A percentile compares a stretch with the other conserved stretches of the same genome.
Evolutionary conservation across 2,888 invertebrate genomes (phyloP).

Genomic region (Ecliptopera silaceata): DNA sequence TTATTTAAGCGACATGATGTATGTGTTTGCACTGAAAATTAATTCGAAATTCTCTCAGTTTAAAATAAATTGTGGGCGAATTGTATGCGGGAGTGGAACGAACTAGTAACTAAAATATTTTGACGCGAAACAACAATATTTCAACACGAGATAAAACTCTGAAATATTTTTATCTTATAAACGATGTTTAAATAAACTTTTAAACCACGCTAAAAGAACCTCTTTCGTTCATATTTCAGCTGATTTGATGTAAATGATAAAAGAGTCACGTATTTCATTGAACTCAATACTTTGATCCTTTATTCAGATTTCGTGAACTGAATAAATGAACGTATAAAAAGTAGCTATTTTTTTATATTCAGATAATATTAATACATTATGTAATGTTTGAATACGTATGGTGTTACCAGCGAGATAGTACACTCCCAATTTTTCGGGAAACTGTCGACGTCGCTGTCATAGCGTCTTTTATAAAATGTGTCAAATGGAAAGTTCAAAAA

Average conservation of each 20-base stretch:
- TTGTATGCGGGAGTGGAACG: constrained; percentile 14
- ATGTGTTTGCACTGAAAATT: constrained; percentile 19
- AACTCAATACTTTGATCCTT: background rate
- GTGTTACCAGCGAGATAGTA: too few relatives aligned
- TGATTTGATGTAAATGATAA: constrained; percentile 2
- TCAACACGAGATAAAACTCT: constrained; percentile 3
- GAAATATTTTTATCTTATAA: constrained; percentile 7
- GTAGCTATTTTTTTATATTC: background rate
- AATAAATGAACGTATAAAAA: background rate
- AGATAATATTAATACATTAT: too few relatives aligned
- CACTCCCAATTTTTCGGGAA: too few relatives aligned
- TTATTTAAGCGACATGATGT: constrained; percentile 23
- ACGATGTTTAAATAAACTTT: constrained; percentile 1
- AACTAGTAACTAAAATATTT: constrained; percentile 6
- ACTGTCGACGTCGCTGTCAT: too few relatives aligned
- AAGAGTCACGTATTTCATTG: constrained; percentile 4
- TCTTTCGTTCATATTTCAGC: constrained; percentile 2
- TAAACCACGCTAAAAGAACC: background rate
- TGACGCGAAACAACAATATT: constrained; percentile 12
- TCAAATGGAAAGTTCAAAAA: too few relatives aligned
- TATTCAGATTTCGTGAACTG: background rate
- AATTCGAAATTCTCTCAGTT: constrained; percentile 21
- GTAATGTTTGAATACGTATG: too few relatives aligned
- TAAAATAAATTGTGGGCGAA: constrained; percentile 22
- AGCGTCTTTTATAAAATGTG: too few relatives aligned